Evolutionary conservation across 2,797 vertebrate species (phyloP).

Genomic region (Coilia nasus): DNA sequence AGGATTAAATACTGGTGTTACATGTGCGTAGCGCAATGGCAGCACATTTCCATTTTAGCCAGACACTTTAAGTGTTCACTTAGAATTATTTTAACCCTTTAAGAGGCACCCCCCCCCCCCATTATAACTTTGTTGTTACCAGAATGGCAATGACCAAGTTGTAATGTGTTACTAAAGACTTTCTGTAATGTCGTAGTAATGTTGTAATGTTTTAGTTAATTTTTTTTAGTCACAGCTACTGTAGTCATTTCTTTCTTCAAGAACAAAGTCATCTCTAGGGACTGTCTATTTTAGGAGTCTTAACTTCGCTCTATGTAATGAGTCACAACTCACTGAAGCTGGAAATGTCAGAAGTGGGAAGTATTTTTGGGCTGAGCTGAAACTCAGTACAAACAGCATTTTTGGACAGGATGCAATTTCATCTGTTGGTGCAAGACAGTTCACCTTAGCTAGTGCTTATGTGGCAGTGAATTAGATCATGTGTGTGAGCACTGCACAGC

Average conservation of each 20-base stretch:
- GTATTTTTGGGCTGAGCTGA: not conserved
- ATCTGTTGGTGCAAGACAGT: not conserved
- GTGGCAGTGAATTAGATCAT: slow-evolving; percentile 41
- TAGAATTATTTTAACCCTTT: not conserved
- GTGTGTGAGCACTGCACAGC: slow-evolving; percentile 39
- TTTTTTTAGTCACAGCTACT: too few species aligned
- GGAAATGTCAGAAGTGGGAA: not conserved
- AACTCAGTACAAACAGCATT: not conserved
- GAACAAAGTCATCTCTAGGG: not conserved
- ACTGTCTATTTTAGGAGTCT: not conserved
- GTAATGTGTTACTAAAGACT: too few species aligned
- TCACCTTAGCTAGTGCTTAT: not conserved
- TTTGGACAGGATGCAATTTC: not conserved
- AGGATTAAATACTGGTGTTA: not conserved
- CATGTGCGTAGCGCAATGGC: not conserved
- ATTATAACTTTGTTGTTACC: too few species aligned
- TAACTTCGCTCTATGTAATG: not conserved
- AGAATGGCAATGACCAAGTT: too few species aligned
- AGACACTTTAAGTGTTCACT: not conserved
- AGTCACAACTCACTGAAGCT: not conserved
- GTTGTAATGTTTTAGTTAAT: too few species aligned
- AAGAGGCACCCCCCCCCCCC: too few species aligned
- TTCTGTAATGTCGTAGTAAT: too few species aligned
- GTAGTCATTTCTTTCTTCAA: not conserved
- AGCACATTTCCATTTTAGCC: not conserved